A percentile compares a stretch with the other conserved stretches of the same genome.
These are phyloP conservation scores for Paedocypris sp. DNA, from an alignment of 2,113 vertebrate species.

Conservation along the genomic window DNA sequence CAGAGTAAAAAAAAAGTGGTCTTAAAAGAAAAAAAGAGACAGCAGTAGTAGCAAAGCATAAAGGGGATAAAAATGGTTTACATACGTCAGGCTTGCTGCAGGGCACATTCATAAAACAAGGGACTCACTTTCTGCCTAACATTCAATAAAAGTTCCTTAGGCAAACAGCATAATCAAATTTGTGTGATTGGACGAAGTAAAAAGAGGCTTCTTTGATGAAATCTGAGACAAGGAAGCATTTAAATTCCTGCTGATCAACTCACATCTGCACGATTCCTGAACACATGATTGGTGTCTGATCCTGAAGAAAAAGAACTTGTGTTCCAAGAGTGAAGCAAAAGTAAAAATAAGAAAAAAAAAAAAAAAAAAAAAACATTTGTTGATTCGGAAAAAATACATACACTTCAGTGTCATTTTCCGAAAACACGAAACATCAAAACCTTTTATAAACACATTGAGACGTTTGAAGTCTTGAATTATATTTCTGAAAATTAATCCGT, in stretches of 20 bases:
- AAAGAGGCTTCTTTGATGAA: constrained; percentile 46
- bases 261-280: constrained; percentile 39
- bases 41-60: constrained; percentile 26
- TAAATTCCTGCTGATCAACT: constrained; percentile 34
- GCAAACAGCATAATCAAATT: constrained; percentile 56
- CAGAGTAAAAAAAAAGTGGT: constrained; percentile 1
- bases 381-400: no score
- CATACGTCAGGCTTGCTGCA: constrained; percentile 39
- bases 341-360: no score
- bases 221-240: constrained; percentile 43
- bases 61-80: constrained; percentile 39
- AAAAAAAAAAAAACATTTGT: no score
- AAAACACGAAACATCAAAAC: no score
- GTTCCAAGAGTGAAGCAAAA: no score
- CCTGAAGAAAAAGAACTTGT: constrained; percentile 12
- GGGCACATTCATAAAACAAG: constrained; percentile 47
- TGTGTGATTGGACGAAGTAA: constrained; percentile 47
- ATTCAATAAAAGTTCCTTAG: constrained; percentile 43
- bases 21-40: constrained; percentile 13
- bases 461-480: no score
- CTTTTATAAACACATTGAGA: no score
- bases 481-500: no score
- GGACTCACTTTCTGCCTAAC: constrained; percentile 37
- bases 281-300: constrained; percentile 45
- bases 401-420: no score